Base-by-base conservation (phyloP, 1,140 invertebrate species). In the Alviniconcha marisindica region DNA sequence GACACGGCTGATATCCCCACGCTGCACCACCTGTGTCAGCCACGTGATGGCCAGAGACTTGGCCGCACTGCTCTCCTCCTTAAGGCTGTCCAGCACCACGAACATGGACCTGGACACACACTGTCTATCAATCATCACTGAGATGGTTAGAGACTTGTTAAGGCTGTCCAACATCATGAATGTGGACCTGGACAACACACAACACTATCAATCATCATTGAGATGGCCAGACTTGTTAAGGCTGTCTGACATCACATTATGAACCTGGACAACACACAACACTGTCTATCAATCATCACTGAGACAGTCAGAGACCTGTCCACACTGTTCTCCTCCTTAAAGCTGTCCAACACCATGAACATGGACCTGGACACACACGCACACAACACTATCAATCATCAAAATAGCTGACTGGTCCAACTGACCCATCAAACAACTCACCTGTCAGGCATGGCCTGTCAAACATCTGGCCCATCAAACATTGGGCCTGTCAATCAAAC, bases 81-180 rank as follows among this genome's bases (percentile, higher is more conserved):
- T 95, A 18, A 97, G 93, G 93, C 96, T 96, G 89, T 97, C 97
- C 60, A 97, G 91, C 84, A 97, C 95, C 90, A 96, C 96, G 88
- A 97, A 94, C 74, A 97, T 94, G 24, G 95, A 96, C 87, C 95
- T 96, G 90, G 10, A 91, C 15, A 60, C 56, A 21, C 4, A 60
- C 4, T 60, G 10, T 24, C 4, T 60, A n/a, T 60, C 44, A 48
- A 48, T 18, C 56, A 60, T 10, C 56, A 51, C 48, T 51, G 48
- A 12, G 18, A 60, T 60, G 18, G 56, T n/a, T 28, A 60, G 15
- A 7, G n/a, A 24, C 56, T 24, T 60, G 18, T 95, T 95, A 18
- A 97, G 93, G 93, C 96, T 96, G 89, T 97, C 97, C 60, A 97
- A 90, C 84, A 97, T 95, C 90, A 96, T 96, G 88, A 97, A 94